Base-by-base conservation (phyloP, 1,140 invertebrate genomes). In the Trinorchestia longiramus region DNA sequence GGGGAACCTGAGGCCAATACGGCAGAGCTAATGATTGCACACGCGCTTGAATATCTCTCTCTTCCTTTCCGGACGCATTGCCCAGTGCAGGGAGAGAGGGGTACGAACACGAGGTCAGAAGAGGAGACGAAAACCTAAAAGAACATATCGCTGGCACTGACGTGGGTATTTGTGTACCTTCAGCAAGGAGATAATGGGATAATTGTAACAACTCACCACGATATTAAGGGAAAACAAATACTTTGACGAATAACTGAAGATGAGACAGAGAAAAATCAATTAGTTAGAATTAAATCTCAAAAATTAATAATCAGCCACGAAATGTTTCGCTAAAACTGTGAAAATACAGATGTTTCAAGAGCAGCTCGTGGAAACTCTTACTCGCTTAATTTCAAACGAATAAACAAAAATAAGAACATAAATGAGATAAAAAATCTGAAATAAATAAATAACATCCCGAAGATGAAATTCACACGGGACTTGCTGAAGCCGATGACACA, bases 1-100 rank as follows among this genome's bases (percentile, higher is more conserved):
- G 43, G 92, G 44, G 43, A 28, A 90, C 88, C 88, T 43, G 43
- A 94, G 92, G 44, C 44, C 92, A 94, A 94, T 94, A 45, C 92
- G 43, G 40, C 43, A 45, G 92, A 94, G 92, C 92, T 94, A 45
- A 94, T 94, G 43, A 94, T 94, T 94, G 92, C 44, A 94, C 41
- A 45, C 92, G 43, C 62, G 15, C 62, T 77, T 28, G 62, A 77
- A 77, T 77, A 90, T 42, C 41, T 90, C 88, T 36, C 36, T 87
- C 62, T 77, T 77, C 87, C 41, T 41, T 28, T 41, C n/a, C 28
- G 43, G 3, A 42, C 43, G n/a, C 43, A 41, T 90, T 42, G 41
- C 88, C 36, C 88, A 90, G 28, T 90, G 41, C 11, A 41, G 43
- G 43, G 88, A 42, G 88, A 15, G 88, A 77, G 88, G 88, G 88